A percentile compares a stretch with the other conserved stretches of the same genome.
phyloP scores from a whole-genome alignment of 2,797 vertebrate genomes.

The Cheirogaleus major region DNA sequence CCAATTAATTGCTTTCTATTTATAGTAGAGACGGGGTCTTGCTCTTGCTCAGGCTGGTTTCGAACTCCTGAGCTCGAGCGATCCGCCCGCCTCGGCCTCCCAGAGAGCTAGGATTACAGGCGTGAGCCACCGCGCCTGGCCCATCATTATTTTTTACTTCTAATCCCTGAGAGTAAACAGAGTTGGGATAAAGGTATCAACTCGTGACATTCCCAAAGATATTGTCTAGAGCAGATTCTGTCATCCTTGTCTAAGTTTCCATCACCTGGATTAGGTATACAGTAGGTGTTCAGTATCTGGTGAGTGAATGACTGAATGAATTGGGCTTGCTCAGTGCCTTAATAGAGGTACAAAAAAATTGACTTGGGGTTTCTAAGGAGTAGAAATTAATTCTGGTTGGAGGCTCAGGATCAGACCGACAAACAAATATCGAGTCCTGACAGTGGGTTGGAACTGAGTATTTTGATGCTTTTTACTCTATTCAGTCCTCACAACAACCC shows the following conservation, averaged over 20 bases:
- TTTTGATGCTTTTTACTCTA: constrained; percentile 39
- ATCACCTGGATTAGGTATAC: neutral
- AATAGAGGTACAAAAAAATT: neutral
- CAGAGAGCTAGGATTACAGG: no score
- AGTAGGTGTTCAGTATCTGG: neutral
- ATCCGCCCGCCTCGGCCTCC: no score
- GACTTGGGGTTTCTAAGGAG: constrained; percentile 34
- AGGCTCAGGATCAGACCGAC: neutral
- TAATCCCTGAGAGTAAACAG: constrained; percentile 15
- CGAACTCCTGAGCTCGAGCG: no score
- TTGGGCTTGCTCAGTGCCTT: constrained; percentile 17
- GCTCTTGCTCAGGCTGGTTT: no score
- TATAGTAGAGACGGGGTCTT: no score
- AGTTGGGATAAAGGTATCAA: constrained; percentile 33
- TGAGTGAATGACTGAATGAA: neutral
- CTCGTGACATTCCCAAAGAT: constrained; percentile 17
- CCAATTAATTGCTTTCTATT: no score
- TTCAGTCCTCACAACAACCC: constrained; percentile 6
- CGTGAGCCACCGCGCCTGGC: no score
- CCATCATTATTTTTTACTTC: constrained; percentile 36
- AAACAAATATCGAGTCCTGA: constrained; percentile 39
- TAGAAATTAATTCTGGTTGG: constrained; percentile 54
- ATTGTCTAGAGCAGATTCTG: neutral
- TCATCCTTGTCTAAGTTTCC: constrained; percentile 21
- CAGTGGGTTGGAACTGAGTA: neutral